Base-by-base conservation (phyloP, 2,888 invertebrate genomes). In the Drosophila incognita region DNA sequence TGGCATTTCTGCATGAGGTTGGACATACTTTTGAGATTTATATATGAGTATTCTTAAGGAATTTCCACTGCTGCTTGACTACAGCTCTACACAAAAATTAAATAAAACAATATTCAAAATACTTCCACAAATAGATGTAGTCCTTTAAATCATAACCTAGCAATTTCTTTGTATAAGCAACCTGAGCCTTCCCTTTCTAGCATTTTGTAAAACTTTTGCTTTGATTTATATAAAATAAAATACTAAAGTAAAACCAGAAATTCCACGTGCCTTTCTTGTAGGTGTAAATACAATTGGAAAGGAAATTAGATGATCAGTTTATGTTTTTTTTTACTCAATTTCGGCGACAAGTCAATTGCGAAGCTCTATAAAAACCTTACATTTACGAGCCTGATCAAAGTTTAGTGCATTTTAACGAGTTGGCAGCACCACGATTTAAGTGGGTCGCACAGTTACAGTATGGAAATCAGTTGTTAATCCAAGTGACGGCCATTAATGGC, bases 401-500 rank as follows among this genome's bases (percentile, higher is more conserved):
- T 78, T 72, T 46, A 67, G 53, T 60, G 57, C 13, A 54, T 61
- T 83, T 74, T 66, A 74, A 80, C 69, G 65, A 77, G 62, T 70
- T 69, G 62, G 57, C 88, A 64, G 58, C 51, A 27, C 46, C 27
- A 49, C 46, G 18, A n/a, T 40, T 35, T 29, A 52, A 38, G 42
- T 42, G 42, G 42, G 42, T 5, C 27, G 31, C 35, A 13, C 57
- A 42, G 57, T 42, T 31, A 57, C 1, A 31, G 21, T 31, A 42
- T 42, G 27, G 61, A 68, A 74, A 76, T 76, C 62, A 54, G 74
- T 69, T 71, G 65, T 56, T 85, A 87, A 82, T 85, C 62, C 80
- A 71, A 77, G 80, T 87, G 85, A 80, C 88, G 74, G 83, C 85
- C 80, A 87, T 83, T 87, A 87, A 87, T 87, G 83, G 74, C 88